Evolutionary conservation across 2,797 vertebrate species (phyloP).

Genomic region (Jordanella pulchra): DNA sequence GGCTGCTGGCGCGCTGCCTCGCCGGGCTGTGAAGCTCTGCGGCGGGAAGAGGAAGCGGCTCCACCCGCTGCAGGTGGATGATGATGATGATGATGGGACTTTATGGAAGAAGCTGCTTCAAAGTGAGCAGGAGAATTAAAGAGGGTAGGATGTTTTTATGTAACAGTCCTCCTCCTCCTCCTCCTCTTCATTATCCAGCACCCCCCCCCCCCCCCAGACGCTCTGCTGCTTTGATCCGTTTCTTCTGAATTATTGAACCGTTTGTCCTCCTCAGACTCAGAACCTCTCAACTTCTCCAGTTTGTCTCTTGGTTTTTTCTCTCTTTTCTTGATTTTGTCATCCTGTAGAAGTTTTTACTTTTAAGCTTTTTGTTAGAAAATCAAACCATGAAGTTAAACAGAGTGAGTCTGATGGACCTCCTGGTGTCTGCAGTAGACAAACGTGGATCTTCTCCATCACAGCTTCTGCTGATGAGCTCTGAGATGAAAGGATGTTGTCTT

Average conservation of each 20-base stretch:
- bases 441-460: too few species aligned
- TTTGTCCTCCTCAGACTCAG: background rate
- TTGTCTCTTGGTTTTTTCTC: too few species aligned
- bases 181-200: background rate
- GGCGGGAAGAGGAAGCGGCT: constrained; percentile 1
- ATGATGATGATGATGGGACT: constrained; percentile 2
- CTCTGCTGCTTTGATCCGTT: too few species aligned
- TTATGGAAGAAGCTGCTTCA: constrained; percentile 46
- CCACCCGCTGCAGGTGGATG: background rate
- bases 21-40: constrained; percentile 22
- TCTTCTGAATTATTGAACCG: too few species aligned
- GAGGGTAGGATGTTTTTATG: constrained; percentile 48
- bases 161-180: constrained; percentile 40
- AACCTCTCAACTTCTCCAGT: too few species aligned
- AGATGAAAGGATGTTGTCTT: background rate
- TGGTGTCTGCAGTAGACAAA: too few species aligned
- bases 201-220: too few species aligned
- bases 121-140: constrained; percentile 10
- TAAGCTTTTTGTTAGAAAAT: background rate
- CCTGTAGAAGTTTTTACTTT: background rate
- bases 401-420: too few species aligned
- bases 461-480: background rate
- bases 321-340: background rate
- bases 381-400: background rate
- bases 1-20: background rate